phyloP scores from a whole-genome alignment of 2,888 invertebrate genomes.

The Pterostichus madidus region DNA sequence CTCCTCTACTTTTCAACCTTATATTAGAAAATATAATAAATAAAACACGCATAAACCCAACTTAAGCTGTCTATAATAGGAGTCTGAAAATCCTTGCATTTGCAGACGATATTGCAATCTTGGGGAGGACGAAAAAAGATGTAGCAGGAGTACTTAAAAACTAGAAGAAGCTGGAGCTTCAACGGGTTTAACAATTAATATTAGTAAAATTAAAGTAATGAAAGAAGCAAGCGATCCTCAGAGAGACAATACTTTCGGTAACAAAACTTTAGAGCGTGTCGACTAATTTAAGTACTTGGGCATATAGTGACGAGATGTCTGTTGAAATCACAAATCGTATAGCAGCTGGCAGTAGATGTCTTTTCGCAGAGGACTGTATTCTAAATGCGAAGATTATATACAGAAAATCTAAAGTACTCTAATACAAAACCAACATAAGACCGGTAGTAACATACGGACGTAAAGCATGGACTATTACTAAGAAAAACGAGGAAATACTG shows the following conservation, averaged over 20 bases:
- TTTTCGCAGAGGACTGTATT: background rate
- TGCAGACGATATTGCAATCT: constrained; percentile 3
- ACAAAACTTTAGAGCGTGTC: background rate
- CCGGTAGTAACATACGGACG: constrained; percentile 1
- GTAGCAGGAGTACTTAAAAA: background rate
- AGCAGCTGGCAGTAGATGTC: constrained; percentile 14
- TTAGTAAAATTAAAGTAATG: constrained; percentile 9
- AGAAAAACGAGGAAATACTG: too few relatives aligned
- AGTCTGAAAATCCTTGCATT: background rate
- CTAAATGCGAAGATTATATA: background rate
- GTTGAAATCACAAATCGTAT: background rate
- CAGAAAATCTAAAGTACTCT: background rate
- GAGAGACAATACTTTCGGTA: background rate
- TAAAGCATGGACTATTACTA: background rate
- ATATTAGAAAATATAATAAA: too few relatives aligned
- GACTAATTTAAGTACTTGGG: constrained; percentile 3
- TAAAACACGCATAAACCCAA: background rate
- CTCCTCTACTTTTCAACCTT: constrained; percentile 2
- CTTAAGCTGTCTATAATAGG: background rate
- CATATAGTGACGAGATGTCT: background rate
- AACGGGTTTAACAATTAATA: constrained; percentile 1
- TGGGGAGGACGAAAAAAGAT: background rate
- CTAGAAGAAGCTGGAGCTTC: constrained; percentile 1
- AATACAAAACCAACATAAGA: constrained; percentile 11
- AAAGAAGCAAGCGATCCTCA: background rate